A percentile compares a stretch with the other conserved stretches of the same genome.
These are phyloP conservation scores for Ciconia maguari DNA, from an alignment of 2,113 vertebrate species.

Conservation along the genomic window DNA sequence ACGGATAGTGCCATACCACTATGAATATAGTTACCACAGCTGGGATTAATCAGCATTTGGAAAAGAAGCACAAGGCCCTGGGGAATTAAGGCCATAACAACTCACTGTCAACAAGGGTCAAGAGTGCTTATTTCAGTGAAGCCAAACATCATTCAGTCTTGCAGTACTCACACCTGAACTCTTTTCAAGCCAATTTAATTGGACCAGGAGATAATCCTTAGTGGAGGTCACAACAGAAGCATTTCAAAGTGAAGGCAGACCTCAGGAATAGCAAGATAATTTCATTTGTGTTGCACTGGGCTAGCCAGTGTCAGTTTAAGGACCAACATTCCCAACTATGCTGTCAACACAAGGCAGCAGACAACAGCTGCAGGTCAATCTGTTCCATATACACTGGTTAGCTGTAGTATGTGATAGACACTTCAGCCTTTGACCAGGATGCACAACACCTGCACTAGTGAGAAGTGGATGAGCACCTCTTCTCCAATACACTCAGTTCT, in stretches of 20 bases:
- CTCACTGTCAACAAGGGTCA: neutral
- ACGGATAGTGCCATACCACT: neutral
- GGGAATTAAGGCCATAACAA: neutral
- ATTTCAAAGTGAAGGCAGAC: neutral
- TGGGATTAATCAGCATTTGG: neutral
- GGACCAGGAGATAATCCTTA: neutral
- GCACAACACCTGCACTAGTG: neutral
- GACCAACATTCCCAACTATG: neutral
- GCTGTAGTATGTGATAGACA: neutral
- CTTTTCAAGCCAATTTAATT: neutral
- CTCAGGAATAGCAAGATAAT: neutral
- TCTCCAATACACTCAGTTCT: neutral
- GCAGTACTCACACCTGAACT: neutral
- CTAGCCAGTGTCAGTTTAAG: neutral
- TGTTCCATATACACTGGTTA: neutral
- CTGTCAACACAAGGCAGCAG: neutral
- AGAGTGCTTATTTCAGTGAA: neutral
- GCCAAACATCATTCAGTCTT: neutral
- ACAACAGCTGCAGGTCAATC: neutral
- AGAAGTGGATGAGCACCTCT: neutral
- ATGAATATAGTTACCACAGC: neutral
- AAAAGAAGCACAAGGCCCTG: neutral
- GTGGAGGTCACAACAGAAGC: neutral
- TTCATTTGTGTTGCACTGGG: neutral
- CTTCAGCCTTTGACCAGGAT: neutral